Conservation (phyloP, 2,113 vertebrate species). For the Murina feae region DNA sequence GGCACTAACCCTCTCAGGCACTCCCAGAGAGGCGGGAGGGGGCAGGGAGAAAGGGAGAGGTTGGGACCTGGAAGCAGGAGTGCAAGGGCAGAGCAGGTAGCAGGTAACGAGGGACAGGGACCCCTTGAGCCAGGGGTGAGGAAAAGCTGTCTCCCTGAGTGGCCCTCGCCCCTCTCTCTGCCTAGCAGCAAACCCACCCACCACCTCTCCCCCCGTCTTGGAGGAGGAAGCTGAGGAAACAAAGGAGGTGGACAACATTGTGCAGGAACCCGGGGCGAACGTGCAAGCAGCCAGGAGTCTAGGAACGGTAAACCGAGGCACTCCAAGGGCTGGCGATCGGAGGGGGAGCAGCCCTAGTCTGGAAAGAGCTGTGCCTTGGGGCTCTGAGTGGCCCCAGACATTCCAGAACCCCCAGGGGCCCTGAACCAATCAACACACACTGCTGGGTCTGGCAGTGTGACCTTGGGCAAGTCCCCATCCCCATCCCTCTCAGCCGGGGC, state of each 20-base stretch:
- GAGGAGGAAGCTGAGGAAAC: not conserved
- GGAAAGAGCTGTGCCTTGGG: not conserved
- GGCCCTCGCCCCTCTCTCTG: not conserved
- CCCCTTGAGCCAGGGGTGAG: not conserved
- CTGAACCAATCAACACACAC: not conserved
- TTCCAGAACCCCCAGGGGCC: accelerated
- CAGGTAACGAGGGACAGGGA: not conserved
- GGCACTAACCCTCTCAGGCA: not conserved
- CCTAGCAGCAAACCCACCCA: not conserved
- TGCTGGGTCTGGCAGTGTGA: accelerated
- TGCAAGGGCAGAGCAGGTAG: not conserved
- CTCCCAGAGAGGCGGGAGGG: not conserved
- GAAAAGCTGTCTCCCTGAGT: not conserved
- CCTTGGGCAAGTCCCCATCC: not conserved
- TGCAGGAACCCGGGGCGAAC: not conserved
- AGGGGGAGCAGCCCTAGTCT: too few species aligned
- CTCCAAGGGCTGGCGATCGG: accelerated
- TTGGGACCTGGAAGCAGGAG: not conserved
- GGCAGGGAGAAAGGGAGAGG: not conserved
- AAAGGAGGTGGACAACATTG: not conserved
- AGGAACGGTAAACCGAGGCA: not conserved
- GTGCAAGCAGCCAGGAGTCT: not conserved
- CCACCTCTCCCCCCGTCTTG: not conserved
- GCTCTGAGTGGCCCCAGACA: not conserved
- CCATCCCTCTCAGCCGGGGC: not conserved